Evolutionary conservation across 1,140 invertebrate genomes (phyloP).

Genomic region (Eumaeus atala): DNA sequence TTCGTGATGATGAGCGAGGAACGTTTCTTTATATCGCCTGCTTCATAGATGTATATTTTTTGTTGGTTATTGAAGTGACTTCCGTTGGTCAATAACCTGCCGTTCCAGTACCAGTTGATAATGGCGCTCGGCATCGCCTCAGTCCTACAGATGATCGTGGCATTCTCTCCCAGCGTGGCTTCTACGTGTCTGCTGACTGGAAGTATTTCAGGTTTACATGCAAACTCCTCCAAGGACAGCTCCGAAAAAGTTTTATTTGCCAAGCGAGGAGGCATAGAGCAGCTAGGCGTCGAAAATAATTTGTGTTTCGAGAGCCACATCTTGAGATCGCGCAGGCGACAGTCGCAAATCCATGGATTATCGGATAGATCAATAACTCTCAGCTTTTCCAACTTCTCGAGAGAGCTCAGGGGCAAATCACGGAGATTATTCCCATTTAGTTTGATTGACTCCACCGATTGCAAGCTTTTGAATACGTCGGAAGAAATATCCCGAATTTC

Average conservation of each 20-base stretch:
- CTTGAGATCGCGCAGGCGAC: slow-evolving; percentile 86
- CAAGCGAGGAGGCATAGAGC: slow-evolving; percentile 81
- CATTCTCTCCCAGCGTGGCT: slow-evolving; percentile 86
- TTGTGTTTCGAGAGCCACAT: slow-evolving; percentile 89
- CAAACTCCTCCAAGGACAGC: slow-evolving; percentile 87
- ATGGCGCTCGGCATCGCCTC: slow-evolving; percentile 86
- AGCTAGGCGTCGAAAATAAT: slow-evolving; percentile 86
- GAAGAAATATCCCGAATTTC: slow-evolving; percentile 84
- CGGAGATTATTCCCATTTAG: slow-evolving; percentile 87
- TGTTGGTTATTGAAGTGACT: slow-evolving; percentile 87
- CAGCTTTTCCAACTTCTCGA: slow-evolving; percentile 82
- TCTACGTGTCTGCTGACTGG: slow-evolving; percentile 84
- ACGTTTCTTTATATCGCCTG: slow-evolving; percentile 82
- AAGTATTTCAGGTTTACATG: slow-evolving; percentile 88
- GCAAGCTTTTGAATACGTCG: slow-evolving; percentile 85
- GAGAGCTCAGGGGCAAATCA: slow-evolving; percentile 81
- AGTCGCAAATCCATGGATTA: slow-evolving; percentile 95
- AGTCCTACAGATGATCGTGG: slow-evolving; percentile 86
- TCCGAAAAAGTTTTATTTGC: slow-evolving; percentile 83
- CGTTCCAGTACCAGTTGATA: slow-evolving; percentile 92
- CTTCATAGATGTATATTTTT: slow-evolving; percentile 86
- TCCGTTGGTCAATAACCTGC: slow-evolving; percentile 85
- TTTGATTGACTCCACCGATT: slow-evolving; percentile 86
- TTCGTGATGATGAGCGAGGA: slow-evolving; percentile 89
- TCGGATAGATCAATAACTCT: slow-evolving; percentile 91